A percentile compares a stretch with the other conserved stretches of the same genome.
Evolutionary conservation across 2,113 vertebrate genomes (phyloP).

Genomic region (Phrynosoma platyrhinos): DNA sequence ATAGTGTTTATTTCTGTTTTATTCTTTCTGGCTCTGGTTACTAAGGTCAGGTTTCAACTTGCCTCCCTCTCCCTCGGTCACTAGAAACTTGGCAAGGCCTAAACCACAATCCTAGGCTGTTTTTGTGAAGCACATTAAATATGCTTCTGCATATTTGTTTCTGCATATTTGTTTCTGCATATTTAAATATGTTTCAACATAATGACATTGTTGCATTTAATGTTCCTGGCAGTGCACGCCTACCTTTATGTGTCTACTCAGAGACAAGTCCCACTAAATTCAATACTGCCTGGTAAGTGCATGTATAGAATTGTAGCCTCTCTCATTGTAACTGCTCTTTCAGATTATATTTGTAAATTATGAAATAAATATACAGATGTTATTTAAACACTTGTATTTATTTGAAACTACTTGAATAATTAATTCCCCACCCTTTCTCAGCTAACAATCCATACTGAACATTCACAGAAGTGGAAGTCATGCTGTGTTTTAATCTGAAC

Average conservation of each 20-base stretch:
- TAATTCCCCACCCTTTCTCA: too few relatives aligned
- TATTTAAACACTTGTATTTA: background rate
- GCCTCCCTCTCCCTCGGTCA: conserved; percentile 55
- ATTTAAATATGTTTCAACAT: background rate
- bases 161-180: background rate
- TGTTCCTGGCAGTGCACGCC: background rate
- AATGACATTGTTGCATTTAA: background rate
- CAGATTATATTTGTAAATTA: background rate
- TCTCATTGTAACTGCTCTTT: background rate
- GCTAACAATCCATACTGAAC: too few relatives aligned
- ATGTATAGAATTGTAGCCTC: background rate
- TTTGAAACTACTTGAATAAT: too few relatives aligned
- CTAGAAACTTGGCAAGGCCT: conserved; percentile 2
- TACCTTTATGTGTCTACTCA: conserved; percentile 2
- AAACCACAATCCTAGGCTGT: accelerated
- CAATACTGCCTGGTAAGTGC: background rate
- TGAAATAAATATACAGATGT: background rate
- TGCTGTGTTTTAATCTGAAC: too few relatives aligned
- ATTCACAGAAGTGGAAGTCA: too few relatives aligned
- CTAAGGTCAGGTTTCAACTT: conserved; percentile 58
- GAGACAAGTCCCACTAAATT: background rate
- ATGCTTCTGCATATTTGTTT: background rate
- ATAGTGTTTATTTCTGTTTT: conserved; percentile 70
- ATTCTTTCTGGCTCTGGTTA: conserved; percentile 56
- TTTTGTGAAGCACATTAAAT: background rate